phyloP scores from a whole-genome alignment of 2,888 invertebrate genomes.

The Exephanes ischioxanthus region DNA sequence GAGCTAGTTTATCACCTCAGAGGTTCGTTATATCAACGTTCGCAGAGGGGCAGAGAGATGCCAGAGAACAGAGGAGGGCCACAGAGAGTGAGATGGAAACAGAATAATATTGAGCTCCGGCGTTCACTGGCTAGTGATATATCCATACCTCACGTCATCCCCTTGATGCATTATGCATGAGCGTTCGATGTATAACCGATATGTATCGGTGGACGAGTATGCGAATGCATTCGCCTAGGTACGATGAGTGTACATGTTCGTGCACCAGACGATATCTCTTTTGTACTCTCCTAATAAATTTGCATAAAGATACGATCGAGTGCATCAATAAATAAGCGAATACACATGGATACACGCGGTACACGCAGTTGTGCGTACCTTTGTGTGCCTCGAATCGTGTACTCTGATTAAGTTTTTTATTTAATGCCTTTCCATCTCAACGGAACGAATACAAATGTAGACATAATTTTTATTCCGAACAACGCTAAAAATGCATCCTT shows the following conservation, averaged over 20 bases:
- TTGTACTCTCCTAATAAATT: conserved; percentile 27
- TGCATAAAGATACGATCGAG: conserved; percentile 10
- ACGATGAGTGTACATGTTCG: conserved; percentile 28
- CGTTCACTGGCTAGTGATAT: conserved; percentile 73
- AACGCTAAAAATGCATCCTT: not conserved
- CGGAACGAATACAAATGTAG: not conserved
- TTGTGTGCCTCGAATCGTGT: not conserved
- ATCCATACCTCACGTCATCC: conserved; percentile 77
- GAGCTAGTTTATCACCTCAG: conserved; percentile 59
- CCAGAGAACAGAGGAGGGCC: conserved; percentile 51
- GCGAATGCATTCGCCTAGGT: conserved; percentile 7
- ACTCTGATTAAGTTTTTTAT: not conserved
- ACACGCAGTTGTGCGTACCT: conserved; percentile 1
- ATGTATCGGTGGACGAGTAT: conserved; percentile 20
- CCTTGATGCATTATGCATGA: conserved; percentile 78
- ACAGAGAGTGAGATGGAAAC: conserved; percentile 49
- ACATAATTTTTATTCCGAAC: not conserved
- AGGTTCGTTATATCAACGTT: conserved; percentile 76
- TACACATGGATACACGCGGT: not conserved
- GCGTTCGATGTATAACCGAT: conserved; percentile 73
- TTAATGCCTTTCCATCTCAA: not conserved
- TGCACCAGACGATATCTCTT: conserved; percentile 35
- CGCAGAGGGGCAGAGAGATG: conserved; percentile 73
- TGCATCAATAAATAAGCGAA: conserved; percentile 25
- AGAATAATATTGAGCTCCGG: conserved; percentile 77